Conservation (phyloP, 2,797 vertebrate species). For the Neomorphus geoffroyi region DNA sequence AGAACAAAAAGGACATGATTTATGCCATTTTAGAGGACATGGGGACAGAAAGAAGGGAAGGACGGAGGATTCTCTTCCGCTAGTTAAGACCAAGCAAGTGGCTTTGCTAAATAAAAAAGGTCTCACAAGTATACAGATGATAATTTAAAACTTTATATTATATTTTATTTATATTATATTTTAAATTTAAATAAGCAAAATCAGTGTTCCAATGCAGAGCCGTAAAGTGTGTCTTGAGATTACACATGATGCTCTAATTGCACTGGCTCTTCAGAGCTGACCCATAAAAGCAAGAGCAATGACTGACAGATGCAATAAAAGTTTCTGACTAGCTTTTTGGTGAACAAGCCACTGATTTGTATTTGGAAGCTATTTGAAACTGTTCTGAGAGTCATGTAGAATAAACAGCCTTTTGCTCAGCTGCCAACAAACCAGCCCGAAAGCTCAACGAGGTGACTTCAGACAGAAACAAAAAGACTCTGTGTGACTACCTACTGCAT, state of each 20-base stretch:
- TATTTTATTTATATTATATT: too few species aligned
- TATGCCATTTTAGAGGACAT: not conserved
- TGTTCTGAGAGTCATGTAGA: not conserved
- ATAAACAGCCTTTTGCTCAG: slow-evolving; percentile 44
- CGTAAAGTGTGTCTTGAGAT: not conserved
- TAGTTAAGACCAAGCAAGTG: not conserved
- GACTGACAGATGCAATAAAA: not conserved
- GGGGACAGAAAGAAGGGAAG: not conserved
- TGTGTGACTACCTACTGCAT: not conserved
- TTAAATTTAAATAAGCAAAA: not conserved
- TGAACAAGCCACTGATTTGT: slow-evolving; percentile 34
- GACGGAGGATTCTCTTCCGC: not conserved
- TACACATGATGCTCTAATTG: not conserved
- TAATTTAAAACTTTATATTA: not conserved
- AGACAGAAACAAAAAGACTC: not conserved
- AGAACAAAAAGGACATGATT: not conserved
- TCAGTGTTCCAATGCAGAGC: not conserved
- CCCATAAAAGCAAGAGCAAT: not conserved
- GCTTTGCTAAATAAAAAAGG: not conserved
- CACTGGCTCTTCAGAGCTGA: slow-evolving; percentile 5
- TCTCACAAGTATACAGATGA: not conserved
- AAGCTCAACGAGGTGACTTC: not conserved
- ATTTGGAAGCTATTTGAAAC: slow-evolving; percentile 5
- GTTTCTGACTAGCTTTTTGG: slow-evolving; percentile 22
- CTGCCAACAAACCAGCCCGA: slow-evolving; percentile 2